A percentile compares a stretch with the other conserved stretches of the same genome.
phyloP scores from a whole-genome alignment of 2,797 vertebrate genomes.

The Sphenopsis melanotis region DNA sequence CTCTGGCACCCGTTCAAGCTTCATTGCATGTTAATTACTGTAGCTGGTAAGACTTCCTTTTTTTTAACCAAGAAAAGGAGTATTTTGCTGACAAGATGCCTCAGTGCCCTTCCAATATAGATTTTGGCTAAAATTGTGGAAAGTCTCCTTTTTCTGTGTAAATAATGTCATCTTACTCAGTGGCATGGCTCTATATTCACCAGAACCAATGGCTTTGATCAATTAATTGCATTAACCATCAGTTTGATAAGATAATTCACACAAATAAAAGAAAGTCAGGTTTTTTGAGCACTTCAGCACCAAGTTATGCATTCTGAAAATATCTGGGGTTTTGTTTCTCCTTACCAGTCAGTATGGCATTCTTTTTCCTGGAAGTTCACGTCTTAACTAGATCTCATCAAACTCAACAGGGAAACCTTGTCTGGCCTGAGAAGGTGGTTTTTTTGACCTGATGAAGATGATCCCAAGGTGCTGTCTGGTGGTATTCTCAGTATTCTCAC shows the following conservation, averaged over 20 bases:
- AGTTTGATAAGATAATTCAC: not conserved
- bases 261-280: not conserved
- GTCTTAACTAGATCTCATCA: not conserved
- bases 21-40: constrained; percentile 43
- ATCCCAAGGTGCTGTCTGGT: not conserved
- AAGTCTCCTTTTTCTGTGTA: constrained; percentile 2
- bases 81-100: constrained; percentile 15
- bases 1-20: constrained; percentile 24
- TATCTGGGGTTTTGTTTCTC: not conserved
- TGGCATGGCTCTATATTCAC: not conserved
- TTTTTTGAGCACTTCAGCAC: not conserved
- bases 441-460: not conserved
- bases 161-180: not conserved
- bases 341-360: not conserved
- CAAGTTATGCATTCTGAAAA: not conserved
- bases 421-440: not conserved
- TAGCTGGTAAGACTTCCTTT: not conserved
- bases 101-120: not conserved
- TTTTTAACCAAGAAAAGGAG: not conserved
- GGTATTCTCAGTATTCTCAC: not conserved
- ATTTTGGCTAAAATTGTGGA: not conserved
- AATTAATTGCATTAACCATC: not conserved
- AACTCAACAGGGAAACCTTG: not conserved
- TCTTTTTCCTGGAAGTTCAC: not conserved
- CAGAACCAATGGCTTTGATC: not conserved